phyloP scores from a whole-genome alignment of 2,888 invertebrate species.

The Sminthurinus aureus region DNA sequence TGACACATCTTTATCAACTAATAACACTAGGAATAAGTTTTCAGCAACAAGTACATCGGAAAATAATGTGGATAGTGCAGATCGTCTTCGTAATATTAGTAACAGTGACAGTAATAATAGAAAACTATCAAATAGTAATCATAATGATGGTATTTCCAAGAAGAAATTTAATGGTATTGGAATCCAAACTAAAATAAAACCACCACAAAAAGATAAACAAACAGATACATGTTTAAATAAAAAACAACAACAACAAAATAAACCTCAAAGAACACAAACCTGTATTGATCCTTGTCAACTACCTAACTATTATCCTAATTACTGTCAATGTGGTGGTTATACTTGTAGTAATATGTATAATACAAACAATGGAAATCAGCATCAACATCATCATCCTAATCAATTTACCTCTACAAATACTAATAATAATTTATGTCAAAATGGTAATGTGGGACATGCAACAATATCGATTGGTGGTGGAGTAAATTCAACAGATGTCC shows the following conservation, averaged over 20 bases:
- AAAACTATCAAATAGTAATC: not conserved
- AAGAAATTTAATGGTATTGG: not conserved
- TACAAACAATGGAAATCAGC: not conserved
- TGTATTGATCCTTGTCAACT: not conserved
- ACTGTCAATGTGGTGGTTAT: not conserved
- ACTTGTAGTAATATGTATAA: not conserved
- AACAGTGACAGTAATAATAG: not conserved
- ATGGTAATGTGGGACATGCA: not conserved
- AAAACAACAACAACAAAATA: not conserved
- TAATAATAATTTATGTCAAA: not conserved
- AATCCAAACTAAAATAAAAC: slow-evolving; percentile 12
- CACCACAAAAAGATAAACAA: not conserved
- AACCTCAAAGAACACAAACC: not conserved
- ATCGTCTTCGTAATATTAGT: not conserved
- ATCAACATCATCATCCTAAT: not conserved
- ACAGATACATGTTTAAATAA: not conserved
- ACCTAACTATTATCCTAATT: not conserved
- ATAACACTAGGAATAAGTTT: not conserved
- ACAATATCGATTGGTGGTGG: not conserved
- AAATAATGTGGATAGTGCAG: not conserved
- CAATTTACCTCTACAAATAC: not conserved
- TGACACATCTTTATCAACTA: not conserved
- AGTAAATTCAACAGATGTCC: not conserved
- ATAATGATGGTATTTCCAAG: too few relatives aligned
- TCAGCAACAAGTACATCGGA: not conserved